Evolutionary conservation across 2,113 vertebrate species (phyloP).

Genomic region (Balaeniceps rex): DNA sequence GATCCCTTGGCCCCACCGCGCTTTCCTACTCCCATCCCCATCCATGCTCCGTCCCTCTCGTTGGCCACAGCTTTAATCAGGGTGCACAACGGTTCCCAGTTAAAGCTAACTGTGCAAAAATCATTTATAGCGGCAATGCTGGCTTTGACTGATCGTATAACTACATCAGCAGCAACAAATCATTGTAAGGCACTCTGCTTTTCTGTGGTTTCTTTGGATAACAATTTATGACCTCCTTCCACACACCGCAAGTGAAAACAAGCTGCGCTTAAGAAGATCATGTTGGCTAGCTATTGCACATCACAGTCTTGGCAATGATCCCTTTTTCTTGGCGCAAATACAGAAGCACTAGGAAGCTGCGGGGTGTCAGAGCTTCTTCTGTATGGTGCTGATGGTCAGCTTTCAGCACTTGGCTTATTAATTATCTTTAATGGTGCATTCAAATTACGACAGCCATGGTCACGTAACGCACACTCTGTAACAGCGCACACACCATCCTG

Average conservation of each 20-base stretch:
- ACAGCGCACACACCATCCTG: not conserved
- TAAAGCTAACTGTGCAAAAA: not conserved
- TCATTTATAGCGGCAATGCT: not conserved
- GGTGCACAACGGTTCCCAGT: not conserved
- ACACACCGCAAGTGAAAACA: not conserved
- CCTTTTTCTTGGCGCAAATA: not conserved
- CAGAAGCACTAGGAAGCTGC: not conserved
- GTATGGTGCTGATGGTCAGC: not conserved
- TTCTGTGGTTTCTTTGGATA: not conserved
- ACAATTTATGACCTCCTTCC: not conserved
- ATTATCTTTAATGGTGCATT: not conserved
- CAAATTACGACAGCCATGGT: not conserved
- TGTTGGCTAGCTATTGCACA: not conserved
- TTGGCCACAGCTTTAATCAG: not conserved
- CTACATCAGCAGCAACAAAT: not conserved
- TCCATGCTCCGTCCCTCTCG: fast-evolving
- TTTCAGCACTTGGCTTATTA: not conserved
- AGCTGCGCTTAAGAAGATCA: not conserved
- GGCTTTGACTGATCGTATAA: not conserved
- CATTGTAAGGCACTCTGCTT: not conserved
- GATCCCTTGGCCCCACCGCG: not conserved
- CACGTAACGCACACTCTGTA: not conserved
- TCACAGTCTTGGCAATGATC: not conserved
- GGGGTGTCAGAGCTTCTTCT: not conserved
- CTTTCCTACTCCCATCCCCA: not conserved